Evolutionary conservation across 2,113 vertebrate species (phyloP), one percentile per base, ranked within the genome.

Genomic region (Oreochromis spilurus): DNA sequence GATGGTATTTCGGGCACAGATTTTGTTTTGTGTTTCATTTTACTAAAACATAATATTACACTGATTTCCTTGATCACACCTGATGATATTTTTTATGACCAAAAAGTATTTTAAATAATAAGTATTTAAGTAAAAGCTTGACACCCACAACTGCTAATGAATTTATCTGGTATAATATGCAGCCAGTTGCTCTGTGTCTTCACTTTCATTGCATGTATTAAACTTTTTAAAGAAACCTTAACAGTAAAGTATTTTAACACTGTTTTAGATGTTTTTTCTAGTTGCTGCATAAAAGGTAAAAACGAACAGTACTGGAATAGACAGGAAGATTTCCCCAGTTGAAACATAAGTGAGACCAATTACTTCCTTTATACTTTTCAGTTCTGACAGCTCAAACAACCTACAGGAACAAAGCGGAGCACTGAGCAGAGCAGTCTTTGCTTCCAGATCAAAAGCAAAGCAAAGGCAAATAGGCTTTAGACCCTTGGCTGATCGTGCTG

Each of bases 331-430:
- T 40, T 87, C 40, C 31, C 55, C 58, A 55, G 48, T 58, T 82
- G 19, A 21, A 50, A 84, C 67, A 78, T 2, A 17, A 36, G 82
- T 52, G 65, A 54, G 58, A 80, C 84, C 84, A 93, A 89, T 93
- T 88, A 89, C 54, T 89, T 81, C 78, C 81, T 87, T 90, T 52
- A 80, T 84, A 29, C 26, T 83, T 83, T 87, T 13, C 12, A 82
- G 58, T 48, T 83, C 79, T 92, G 94, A 95, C 85, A 92, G 86
- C 75, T 85, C 52, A 54, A 2, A 83, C 75, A 72, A 52, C 21
- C 24, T 29, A 77, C 62, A 75, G 52, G 79, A 79, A 81, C 26
- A 83, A 86, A 17, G 38, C 55, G 48, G 57, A 31, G 21, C 45
- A 50, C 52, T 48, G 19, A 72, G 38, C 52, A 84, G 79, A 84